phyloP scores from a whole-genome alignment of 2,113 vertebrate species.

The Trichechus manatus region DNA sequence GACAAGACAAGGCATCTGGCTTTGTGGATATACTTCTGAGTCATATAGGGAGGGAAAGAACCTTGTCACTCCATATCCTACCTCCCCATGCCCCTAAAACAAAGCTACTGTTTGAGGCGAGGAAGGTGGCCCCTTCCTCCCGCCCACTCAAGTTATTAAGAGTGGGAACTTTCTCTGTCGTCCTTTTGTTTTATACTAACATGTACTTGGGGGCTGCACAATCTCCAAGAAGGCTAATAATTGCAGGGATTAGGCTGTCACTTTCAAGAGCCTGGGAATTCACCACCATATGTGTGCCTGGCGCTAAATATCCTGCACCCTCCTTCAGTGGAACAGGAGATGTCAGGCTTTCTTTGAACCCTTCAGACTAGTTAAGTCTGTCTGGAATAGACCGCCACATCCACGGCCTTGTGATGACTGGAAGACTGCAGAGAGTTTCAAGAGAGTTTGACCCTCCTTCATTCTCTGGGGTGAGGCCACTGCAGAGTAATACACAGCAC shows the following conservation, averaged over 20 bases:
- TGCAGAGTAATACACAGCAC: slow-evolving; percentile 11
- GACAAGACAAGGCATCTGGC: slow-evolving; percentile 30
- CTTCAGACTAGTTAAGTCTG: not conserved
- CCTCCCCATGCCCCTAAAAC: not conserved
- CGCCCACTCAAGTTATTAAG: not conserved
- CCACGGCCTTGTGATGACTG: slow-evolving; percentile 56
- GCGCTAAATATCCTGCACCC: not conserved
- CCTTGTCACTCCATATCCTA: not conserved
- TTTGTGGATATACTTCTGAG: slow-evolving; percentile 16
- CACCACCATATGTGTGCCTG: not conserved
- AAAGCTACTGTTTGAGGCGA: slow-evolving; percentile 29
- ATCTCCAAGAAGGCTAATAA: slow-evolving; percentile 19
- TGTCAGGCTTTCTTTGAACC: slow-evolving; percentile 34
- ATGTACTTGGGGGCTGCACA: not conserved
- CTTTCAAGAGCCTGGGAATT: slow-evolving; percentile 12
- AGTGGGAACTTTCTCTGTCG: not conserved
- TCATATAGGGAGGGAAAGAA: not conserved
- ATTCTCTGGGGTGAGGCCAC: slow-evolving; percentile 63
- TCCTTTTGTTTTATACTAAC: slow-evolving; percentile 19
- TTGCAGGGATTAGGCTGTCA: not conserved
- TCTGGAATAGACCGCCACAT: not conserved
- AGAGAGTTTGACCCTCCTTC: slow-evolving; percentile 55
- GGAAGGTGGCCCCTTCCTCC: not conserved
- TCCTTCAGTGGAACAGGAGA: slow-evolving; percentile 16
- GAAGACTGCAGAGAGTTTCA: slow-evolving; percentile 74